phyloP scores from a whole-genome alignment of 2,797 vertebrate species.

The Falco biarmicus region DNA sequence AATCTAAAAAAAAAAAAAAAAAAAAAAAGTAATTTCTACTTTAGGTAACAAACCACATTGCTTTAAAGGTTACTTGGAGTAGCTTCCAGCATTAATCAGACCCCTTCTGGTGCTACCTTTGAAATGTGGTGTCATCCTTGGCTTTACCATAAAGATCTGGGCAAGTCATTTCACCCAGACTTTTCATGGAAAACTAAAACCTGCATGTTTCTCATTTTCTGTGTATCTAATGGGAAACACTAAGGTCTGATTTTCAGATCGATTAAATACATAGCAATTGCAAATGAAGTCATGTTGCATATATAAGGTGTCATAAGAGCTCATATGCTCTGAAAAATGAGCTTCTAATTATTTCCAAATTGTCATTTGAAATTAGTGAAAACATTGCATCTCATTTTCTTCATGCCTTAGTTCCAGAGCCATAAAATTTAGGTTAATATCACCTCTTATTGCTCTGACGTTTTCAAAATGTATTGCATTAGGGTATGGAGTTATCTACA shows the following conservation, averaged over 20 bases:
- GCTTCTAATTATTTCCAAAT: not conserved
- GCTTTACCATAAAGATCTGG: not conserved
- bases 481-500: not conserved
- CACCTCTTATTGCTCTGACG: not conserved
- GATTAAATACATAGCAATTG: not conserved
- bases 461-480: not conserved
- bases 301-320: not conserved
- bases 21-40: not conserved
- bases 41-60: not conserved
- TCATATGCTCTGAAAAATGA: not conserved
- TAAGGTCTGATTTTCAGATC: not conserved
- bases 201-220: not conserved
- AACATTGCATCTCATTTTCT: not conserved
- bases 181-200: not conserved
- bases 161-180: not conserved
- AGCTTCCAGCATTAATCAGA: not conserved
- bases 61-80: not conserved
- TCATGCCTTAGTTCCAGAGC: not conserved
- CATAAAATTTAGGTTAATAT: not conserved
- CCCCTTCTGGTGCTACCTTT: not conserved
- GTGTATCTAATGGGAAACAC: not conserved
- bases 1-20: not conserved
- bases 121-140: not conserved
- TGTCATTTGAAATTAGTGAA: not conserved
- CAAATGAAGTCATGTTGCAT: not conserved